A percentile compares a stretch with the other conserved stretches of the same genome.
These are phyloP conservation scores for Merodon equestris DNA, from an alignment of 2,888 invertebrate genomes.

Conservation along the genomic window DNA sequence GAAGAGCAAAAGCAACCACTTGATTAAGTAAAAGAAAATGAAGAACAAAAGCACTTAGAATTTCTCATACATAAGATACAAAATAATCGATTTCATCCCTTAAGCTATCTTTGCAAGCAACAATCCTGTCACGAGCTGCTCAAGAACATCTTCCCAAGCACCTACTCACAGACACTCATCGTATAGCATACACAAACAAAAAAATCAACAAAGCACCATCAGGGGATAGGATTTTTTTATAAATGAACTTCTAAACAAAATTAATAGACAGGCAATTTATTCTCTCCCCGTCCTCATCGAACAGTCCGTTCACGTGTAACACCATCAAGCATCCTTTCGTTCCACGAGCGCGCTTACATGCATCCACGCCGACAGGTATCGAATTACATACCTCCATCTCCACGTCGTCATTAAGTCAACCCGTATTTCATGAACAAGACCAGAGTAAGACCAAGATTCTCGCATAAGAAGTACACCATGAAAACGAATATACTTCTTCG, in stretches of 20 bases:
- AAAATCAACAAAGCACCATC: not conserved
- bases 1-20: too few relatives aligned
- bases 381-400: conserved; percentile 12
- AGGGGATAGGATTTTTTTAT: conserved; percentile 29
- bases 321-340: conserved; percentile 47
- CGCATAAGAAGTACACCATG: too few relatives aligned
- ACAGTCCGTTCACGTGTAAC: conserved; percentile 56
- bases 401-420: conserved; percentile 58
- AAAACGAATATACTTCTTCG: conserved; percentile 21
- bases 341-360: conserved; percentile 40
- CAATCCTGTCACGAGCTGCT: not conserved
- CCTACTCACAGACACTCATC: not conserved
- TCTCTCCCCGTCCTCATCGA: conserved; percentile 28
- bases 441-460: not conserved
- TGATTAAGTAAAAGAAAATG: too few relatives aligned
- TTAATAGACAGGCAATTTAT: conserved; percentile 68
- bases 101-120: not conserved
- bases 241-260: conserved; percentile 64
- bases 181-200: not conserved
- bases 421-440: conserved; percentile 11
- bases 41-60: too few relatives aligned
- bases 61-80: too few relatives aligned
- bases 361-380: conserved; percentile 55
- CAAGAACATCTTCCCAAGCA: not conserved
- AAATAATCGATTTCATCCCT: not conserved